Evolutionary conservation across 2,888 invertebrate genomes (phyloP).

Genomic region (Acronicta aceris): DNA sequence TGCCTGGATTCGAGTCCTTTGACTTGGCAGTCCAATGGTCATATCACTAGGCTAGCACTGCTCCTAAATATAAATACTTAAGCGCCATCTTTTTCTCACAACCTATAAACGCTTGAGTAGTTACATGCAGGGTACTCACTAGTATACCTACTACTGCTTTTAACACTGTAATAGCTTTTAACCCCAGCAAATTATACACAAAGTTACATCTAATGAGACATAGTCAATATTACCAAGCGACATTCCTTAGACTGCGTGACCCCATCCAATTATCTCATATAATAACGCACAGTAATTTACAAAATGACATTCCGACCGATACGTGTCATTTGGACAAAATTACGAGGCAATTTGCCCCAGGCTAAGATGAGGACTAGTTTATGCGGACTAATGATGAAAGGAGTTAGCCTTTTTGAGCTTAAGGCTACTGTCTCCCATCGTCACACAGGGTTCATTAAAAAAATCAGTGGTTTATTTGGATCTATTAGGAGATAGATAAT

Average conservation of each 20-base stretch:
- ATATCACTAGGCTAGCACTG: no score
- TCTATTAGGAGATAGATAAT: no score
- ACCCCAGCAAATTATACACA: slow-evolving; percentile 20
- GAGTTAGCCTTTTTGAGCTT: slow-evolving; percentile 34
- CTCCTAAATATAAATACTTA: no score
- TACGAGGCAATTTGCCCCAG: slow-evolving; percentile 73
- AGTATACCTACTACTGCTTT: no score
- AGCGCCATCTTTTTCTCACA: no score
- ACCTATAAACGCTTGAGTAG: no score
- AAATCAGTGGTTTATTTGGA: neutral
- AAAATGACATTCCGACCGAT: slow-evolving; percentile 83
- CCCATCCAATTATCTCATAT: slow-evolving; percentile 72
- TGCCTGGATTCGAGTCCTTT: no score
- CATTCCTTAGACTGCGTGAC: slow-evolving; percentile 79
- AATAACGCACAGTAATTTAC: slow-evolving; percentile 75
- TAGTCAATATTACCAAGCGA: slow-evolving; percentile 46
- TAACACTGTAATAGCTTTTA: neutral
- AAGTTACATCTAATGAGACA: slow-evolving; percentile 49
- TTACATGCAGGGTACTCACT: no score
- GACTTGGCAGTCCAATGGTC: no score
- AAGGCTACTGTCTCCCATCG: slow-evolving; percentile 43
- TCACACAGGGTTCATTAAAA: slow-evolving; percentile 6
- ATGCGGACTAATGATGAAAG: slow-evolving; percentile 53
- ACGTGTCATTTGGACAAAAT: slow-evolving; percentile 78
- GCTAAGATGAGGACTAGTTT: slow-evolving; percentile 57